Base-by-base conservation (phyloP, 2,888 invertebrate species). In the Microplitis deprimator region DNA sequence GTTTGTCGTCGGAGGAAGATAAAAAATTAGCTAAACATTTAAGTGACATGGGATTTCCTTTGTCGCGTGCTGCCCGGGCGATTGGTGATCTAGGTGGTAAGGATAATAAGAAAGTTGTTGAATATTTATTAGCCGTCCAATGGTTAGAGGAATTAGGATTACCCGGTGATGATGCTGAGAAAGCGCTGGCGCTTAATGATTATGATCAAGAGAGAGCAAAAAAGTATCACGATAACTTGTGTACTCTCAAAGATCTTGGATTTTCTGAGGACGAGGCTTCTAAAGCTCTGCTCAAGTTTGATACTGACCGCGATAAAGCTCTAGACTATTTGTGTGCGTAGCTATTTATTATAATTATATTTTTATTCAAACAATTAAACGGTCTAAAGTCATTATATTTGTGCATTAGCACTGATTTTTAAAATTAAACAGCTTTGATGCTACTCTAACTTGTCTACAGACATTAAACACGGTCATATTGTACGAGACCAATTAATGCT, bases 71-170 rank as follows among this genome's bases (percentile, higher is more conserved):
- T 17, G 94, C 95, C 5, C 93, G 96, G 84, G 95, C 96, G n/a
- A 86, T 90, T 69, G 95, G 95, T 82, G 93, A 93, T 83, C 91
- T 94, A 71, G 91, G 96, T 81, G 96, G 97, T 77, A 92, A 92
- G 87, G 94, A 96, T 91, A 95, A 97, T 90, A 97, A 96, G 90
- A 96, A 95, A 93, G 96, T 96, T 82, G 93, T 97, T 77, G 97
- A 97, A 88, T 95, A 95, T 90, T 92, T 97, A 70, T 92, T 97
- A 83, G 93, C 94, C 80, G 91, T 92, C 20, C 91, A 92, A 80
- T 86, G 88, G 59, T 84, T 92, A 68, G 91, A 91, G 80, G 92
- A 92, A 80, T 84, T 86, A 41, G 91, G 91, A 20, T 87, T 89
- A 62, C 86, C 91, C 29, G 90, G 89, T 72, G 90, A 90, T 67